Evolutionary conservation across 2,113 vertebrate genomes (phyloP).

Genomic region (Orthonyx spaldingii): DNA sequence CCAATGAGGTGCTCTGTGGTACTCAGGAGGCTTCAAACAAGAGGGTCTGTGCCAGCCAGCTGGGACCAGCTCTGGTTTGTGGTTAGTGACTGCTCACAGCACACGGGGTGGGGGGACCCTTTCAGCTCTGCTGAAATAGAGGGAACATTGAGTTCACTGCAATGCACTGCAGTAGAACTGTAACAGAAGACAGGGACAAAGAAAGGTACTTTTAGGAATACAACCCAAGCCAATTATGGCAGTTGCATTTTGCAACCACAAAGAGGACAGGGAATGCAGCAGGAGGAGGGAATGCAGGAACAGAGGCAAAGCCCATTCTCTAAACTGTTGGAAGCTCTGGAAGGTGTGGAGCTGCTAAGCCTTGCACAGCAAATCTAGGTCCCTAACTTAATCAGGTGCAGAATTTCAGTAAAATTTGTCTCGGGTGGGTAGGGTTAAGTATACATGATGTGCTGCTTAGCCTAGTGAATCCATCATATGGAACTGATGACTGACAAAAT

Average conservation of each 20-base stretch:
- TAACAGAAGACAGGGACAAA: neutral
- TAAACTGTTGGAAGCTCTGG: neutral
- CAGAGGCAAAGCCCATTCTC: neutral
- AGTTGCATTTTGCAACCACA: neutral
- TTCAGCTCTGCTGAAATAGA: neutral
- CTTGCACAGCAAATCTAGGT: neutral
- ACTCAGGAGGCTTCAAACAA: neutral
- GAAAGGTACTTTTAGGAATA: neutral
- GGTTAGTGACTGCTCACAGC: neutral
- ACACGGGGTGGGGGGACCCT: rapidly evolving
- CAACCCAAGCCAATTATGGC: neutral
- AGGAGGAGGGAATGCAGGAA: neutral
- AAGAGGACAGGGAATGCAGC: neutral
- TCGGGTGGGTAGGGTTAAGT: neutral
- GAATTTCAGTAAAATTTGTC: neutral
- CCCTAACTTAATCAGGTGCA: neutral
- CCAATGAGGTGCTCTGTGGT: neutral
- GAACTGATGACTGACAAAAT: neutral
- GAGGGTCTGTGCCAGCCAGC: neutral
- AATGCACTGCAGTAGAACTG: neutral
- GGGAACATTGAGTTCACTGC: neutral
- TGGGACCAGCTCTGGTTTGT: neutral
- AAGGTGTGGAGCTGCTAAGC: neutral
- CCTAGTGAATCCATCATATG: neutral
- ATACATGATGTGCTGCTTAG: neutral